Evolutionary conservation across 2,113 vertebrate genomes (phyloP), one percentile per base, ranked within the genome.

Genomic region (Osmerus eperlanus): DNA sequence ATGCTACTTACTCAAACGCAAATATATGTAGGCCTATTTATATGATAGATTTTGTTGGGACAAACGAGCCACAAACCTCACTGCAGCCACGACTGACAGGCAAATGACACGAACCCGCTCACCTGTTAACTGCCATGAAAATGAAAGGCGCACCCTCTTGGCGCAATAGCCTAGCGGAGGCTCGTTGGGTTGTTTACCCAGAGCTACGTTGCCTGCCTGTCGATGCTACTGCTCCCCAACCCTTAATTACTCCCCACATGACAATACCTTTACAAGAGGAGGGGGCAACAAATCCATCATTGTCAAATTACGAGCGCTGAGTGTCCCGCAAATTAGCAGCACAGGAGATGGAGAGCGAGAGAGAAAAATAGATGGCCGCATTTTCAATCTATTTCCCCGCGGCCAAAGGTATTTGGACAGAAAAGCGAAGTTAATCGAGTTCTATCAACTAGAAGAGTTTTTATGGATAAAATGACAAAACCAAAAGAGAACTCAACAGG

Each of bases 211-310:
- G 78, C 54, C 71, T 83, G 82, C 77, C 74, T 85, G 85, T 86
- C 83, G 77, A 89, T 86, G 83, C 82, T 75, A 79, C 81, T 83
- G 82, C 76, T 74, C 77, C 83, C 74, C 76, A 86, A 87, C 85
- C 83, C 85, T 82, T 84, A 89, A 89, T 90, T 90, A 89, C 89
- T 89, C 84, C 81, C 47, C 79, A 87, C 83, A 86, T 86, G 88
- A 86, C 85, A 87, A 85, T 36, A 62, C 76, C 79, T 84, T 81
- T 78, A 84, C 79, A 76, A 78, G 64, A 76, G 14, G 21, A 59
- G 47, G 74, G 62, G 74, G 13, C 62, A 65, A 68, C 78, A 86
- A 90, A 89, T 90, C 87, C 88, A 90, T 90, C 86, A 81, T 73
- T 21, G 78, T 77, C 79, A 83, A 89, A 91, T 89, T 88, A 87